These are phyloP conservation scores for Caenorhabditis remanei DNA, from an alignment of 1,140 invertebrate genomes.

Conservation along the genomic window DNA sequence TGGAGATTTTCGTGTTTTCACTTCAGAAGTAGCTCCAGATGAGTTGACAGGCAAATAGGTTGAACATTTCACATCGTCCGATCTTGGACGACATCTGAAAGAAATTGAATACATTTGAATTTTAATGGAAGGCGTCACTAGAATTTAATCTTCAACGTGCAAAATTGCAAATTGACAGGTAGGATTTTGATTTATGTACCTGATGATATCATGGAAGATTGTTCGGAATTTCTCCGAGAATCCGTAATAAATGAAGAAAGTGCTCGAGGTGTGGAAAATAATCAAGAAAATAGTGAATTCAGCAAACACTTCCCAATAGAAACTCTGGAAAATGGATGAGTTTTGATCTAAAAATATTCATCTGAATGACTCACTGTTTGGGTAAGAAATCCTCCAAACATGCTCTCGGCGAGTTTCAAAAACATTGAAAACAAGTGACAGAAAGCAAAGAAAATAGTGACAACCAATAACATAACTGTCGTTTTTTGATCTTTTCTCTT, in stretches of 20 bases:
- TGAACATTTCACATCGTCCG: slow-evolving; percentile 39
- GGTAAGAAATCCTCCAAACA: slow-evolving; percentile 44
- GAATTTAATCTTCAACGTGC: background rate
- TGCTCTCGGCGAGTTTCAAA: slow-evolving; percentile 40
- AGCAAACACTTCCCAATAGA: slow-evolving; percentile 47
- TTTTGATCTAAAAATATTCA: too few species aligned
- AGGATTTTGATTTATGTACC: background rate
- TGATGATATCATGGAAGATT: slow-evolving; percentile 51
- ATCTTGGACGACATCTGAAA: slow-evolving; percentile 49
- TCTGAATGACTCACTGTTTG: slow-evolving; percentile 12
- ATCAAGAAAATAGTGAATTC: slow-evolving; percentile 45
- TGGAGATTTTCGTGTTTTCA: slow-evolving; percentile 14
- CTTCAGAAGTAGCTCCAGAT: slow-evolving; percentile 40
- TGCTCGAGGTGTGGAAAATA: slow-evolving; percentile 34
- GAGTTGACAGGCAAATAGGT: slow-evolving; percentile 33
- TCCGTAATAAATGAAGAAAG: slow-evolving; percentile 51
- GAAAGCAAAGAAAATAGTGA: slow-evolving; percentile 45
- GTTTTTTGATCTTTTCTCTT: slow-evolving; percentile 42
- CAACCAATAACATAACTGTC: slow-evolving; percentile 20
- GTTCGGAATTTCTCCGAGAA: slow-evolving; percentile 46
- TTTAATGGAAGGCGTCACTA: background rate
- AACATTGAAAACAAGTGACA: slow-evolving; percentile 52
- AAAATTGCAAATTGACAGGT: background rate
- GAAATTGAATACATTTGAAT: background rate
- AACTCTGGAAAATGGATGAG: background rate